Evolutionary conservation across 2,888 invertebrate species (phyloP), one percentile per base, ranked within the genome.

Genomic region (Drosophila rubida): DNA sequence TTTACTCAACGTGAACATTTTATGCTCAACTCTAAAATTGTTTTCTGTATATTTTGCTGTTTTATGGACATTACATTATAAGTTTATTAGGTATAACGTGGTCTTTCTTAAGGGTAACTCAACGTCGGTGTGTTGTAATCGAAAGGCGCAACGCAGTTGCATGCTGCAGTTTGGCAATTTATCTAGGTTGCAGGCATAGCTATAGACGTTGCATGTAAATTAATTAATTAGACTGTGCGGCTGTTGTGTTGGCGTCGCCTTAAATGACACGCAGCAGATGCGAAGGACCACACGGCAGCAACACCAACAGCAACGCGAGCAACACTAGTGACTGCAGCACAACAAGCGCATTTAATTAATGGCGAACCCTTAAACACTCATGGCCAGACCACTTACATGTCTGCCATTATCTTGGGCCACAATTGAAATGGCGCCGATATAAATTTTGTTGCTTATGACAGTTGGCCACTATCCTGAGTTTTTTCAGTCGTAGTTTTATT

Each of bases 331-430:
- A 16, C 54, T 27, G 25, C 30, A 42, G n/a, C 49, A 32, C 65
- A 79, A 82, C 81, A 80, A 75, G 83, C 80, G 51, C 69, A 61
- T 82, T 82, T 83, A 85, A 82, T 82, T 82, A 82, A 76, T 74
- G 84, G 50, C 74, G 74, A 86, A 76, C 78, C 78, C 69, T 68
- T 69, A 53, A 63, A 59, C 75, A 71, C 58, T 78, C 72, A 75
- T 59, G 65, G 58, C 65, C 70, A 65, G 66, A 78, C 85, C 74
- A 75, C 68, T 69, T 76, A 75, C 68, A 59, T 53, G 66, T 51
- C 65, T 35, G 74, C 74, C 73, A 73, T 73, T 73, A 63, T 58
- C 64, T 68, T 62, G 58, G 48, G 53, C 62, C 44, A 44, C 68
- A 82, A 73, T 78, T 70, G 68, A 67, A 78, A 59, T 70, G 87